Base-by-base conservation (phyloP, 2,113 vertebrate species). In the Meleagris gallopavo region DNA sequence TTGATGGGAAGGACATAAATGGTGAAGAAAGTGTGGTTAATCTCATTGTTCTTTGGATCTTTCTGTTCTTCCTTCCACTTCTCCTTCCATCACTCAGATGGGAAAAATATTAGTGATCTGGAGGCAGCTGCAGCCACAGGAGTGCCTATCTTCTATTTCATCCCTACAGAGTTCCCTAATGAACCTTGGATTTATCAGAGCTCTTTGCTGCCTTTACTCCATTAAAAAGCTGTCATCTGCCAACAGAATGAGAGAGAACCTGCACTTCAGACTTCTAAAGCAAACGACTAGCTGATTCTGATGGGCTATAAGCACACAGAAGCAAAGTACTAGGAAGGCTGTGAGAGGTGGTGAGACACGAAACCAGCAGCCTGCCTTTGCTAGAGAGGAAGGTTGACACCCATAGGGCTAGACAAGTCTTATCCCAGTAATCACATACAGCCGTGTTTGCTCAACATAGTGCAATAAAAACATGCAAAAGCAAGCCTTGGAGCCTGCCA, bases 381-480 rank as follows among this genome's bases (percentile, higher is more conserved):
- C 72, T 43, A 29, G 20, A 46, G 8, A 19, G 43, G 46, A 86
- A 87, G 40, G 8, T 2, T 65, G 72, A 11, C 30, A 70, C 27
- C 46, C 38, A 15, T 19, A 72, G 8, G 69, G 3, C 21, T 38
- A 30, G 74, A 62, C 36, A 21, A 76, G 8, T 36, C 40, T 89
- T 48, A 71, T 25, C 29, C 41, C 10, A 13, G 64, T 70, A 70
- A 83, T 38, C 12, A 1, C 14, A 25, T 9, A 12, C 7, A 45
- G 58, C 8, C 4, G 0, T 29, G 11, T 34, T 91, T 87, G 60
- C 50, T 85, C 27, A 76, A 77, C 0, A 0, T 21, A 70, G 64
- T 3, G 0, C 73, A 67, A 50, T 71, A 87, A 82, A 83, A 54
- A 27, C 1, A 9, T 76, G 54, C 77, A 55, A 75, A 87, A 89